Evolutionary conservation across 2,888 invertebrate genomes (phyloP).

Genomic region (Dermolepida albohirtum): DNA sequence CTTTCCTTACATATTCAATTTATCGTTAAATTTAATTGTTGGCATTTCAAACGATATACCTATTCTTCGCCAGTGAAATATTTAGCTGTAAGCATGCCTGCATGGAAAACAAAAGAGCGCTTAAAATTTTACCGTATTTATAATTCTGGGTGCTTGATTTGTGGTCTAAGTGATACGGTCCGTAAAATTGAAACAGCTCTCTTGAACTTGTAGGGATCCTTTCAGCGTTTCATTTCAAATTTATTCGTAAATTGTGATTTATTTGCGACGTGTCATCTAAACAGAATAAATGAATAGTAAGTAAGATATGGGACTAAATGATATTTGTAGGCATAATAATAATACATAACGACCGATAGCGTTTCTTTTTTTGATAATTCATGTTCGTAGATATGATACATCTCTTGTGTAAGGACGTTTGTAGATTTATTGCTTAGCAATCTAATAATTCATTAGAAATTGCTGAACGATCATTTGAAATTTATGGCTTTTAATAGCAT

Average conservation of each 20-base stretch:
- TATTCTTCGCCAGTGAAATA: constrained; percentile 1
- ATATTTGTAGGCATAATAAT: constrained; percentile 12
- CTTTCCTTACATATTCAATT: constrained; percentile 17
- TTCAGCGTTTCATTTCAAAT: constrained; percentile 28
- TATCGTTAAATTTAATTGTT: constrained; percentile 20
- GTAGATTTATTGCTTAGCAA: too few species aligned
- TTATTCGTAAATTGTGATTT: constrained; percentile 35
- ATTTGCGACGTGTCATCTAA: constrained; percentile 23
- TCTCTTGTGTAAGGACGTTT: too few species aligned
- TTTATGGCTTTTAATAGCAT: too few species aligned
- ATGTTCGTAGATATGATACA: neutral
- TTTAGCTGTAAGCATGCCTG: constrained; percentile 15
- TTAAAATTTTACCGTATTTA: constrained; percentile 34
- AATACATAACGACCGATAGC: neutral
- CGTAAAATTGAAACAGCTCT: constrained; percentile 34
- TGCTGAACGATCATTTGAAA: too few species aligned
- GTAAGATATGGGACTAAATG: constrained; percentile 22
- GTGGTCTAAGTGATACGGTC: constrained; percentile 31
- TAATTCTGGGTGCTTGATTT: constrained; percentile 28
- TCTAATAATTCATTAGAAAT: too few species aligned
- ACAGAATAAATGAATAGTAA: constrained; percentile 32
- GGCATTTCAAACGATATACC: constrained; percentile 7
- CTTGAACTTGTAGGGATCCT: constrained; percentile 20
- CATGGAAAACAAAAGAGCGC: constrained; percentile 16
- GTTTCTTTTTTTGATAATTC: neutral